Base-by-base conservation (phyloP, 2,888 invertebrate genomes). In the Ophraella communa region DNA sequence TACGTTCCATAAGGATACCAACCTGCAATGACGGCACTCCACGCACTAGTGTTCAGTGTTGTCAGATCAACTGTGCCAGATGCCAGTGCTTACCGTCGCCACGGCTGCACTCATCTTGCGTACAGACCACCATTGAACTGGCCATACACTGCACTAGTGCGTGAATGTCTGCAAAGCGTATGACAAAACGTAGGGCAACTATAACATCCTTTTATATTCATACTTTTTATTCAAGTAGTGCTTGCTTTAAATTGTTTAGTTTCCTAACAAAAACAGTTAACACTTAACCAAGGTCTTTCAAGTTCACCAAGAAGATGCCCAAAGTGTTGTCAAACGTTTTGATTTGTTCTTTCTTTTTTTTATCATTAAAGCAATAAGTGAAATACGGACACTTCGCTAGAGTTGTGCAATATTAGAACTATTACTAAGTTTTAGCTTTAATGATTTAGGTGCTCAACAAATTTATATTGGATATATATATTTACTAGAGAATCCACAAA, bases 11-110 rank as follows among this genome's bases (percentile, higher is more conserved):
- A 90, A 90, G 84, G 87, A 87, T 85, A 77, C 82, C 63, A 65
- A 53, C 54, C 86, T 86, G 81, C 91, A 91, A 86, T 91, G 91
- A 91, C 87, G 89, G 85, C 86, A 86, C 86, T 88, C 89, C 83
- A 85, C 87, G 84, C 86, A 88, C 87, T 90, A 89, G 88, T 83
- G 81, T 80, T 80, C 80, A 65, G 73, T 68, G 71, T 72, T 72
- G 71, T 63, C 76, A 66, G 74, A 70, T 67, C 74, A 71, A 66
- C 72, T 77, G 73, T 74, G 75, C 68, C 71, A 73, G 69, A 69
- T 74, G 73, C 74, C 75, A 62, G 75, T 76, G 75, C 70, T 76
- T 61, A 72, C 75, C 63, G 72, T 75, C 35, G 74, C 72, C 42
- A 73, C 75, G 63, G 74, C 75, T 47, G 70, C 74, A 60, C 74